Percentiles rank a stretch among this genome's conserved stretches.
Conservation (phyloP, 2,888 invertebrate genomes). For the Stenolophus ochropezus region DNA sequence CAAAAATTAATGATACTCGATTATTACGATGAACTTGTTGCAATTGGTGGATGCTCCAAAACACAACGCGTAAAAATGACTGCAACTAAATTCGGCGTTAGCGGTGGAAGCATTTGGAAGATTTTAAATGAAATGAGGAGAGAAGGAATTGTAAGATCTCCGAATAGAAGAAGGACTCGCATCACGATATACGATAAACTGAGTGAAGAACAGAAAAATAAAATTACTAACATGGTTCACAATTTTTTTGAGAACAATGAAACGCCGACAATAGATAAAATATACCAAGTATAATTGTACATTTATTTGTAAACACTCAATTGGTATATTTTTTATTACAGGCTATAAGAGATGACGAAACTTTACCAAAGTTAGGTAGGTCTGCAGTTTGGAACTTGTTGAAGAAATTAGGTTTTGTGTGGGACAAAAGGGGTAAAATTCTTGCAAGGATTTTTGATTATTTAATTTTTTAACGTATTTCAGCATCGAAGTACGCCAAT, state of each 20-base stretch:
- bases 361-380: too few species aligned
- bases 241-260: background rate
- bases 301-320: background rate
- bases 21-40: background rate
- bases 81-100: background rate
- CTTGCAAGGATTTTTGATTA: too few species aligned
- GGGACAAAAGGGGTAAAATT: too few species aligned
- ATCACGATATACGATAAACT: background rate
- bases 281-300: background rate
- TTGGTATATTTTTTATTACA: too few species aligned
- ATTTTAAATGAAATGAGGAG: background rate
- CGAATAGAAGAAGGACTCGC: background rate
- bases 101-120: background rate
- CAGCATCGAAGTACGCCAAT: too few species aligned
- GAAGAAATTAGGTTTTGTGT: too few species aligned
- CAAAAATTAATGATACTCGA: background rate
- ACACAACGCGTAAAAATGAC: background rate
- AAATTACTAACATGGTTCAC: background rate
- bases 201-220: background rate
- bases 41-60: background rate
- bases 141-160: constrained; percentile 1
- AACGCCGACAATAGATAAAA: background rate
- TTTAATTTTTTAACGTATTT: too few species aligned
- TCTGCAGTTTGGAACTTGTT: too few species aligned
- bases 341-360: too few species aligned